These are phyloP conservation scores for Tinamus guttatus DNA, from an alignment of 2,113 vertebrate species.

Conservation along the genomic window DNA sequence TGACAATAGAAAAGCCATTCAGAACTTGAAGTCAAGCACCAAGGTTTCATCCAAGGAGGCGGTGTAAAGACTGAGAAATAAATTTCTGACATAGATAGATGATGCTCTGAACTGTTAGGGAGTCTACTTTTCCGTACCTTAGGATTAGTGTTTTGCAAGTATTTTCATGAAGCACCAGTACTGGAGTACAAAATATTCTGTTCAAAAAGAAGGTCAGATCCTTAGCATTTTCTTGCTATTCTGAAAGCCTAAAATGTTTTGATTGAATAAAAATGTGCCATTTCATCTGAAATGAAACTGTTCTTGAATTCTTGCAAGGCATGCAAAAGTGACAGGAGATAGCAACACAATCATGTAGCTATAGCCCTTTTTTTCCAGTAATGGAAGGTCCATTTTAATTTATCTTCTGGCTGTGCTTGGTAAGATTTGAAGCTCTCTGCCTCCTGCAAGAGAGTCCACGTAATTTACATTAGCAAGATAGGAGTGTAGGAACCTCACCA, in stretches of 20 bases:
- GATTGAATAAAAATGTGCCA: not conserved
- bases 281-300: not conserved
- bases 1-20: not conserved
- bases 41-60: not conserved
- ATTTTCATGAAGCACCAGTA: not conserved
- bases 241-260: not conserved
- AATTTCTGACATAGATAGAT: not conserved
- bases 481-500: not conserved
- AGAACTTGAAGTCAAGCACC: not conserved
- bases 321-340: not conserved
- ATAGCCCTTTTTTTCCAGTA: not conserved
- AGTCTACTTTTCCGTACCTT: rapidly evolving
- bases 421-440: not conserved
- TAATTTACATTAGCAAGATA: not conserved
- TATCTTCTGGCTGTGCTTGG: not conserved
- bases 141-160: not conserved
- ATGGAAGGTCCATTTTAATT: not conserved
- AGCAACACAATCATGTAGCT: not conserved
- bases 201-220: not conserved
- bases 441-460: not conserved
- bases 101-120: not conserved
- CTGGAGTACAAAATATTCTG: not conserved
- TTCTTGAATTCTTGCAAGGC: not conserved
- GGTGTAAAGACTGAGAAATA: not conserved
- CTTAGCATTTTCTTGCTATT: not conserved